Conservation (phyloP, 2,797 vertebrate genomes). For the Siniperca undulata region DNA sequence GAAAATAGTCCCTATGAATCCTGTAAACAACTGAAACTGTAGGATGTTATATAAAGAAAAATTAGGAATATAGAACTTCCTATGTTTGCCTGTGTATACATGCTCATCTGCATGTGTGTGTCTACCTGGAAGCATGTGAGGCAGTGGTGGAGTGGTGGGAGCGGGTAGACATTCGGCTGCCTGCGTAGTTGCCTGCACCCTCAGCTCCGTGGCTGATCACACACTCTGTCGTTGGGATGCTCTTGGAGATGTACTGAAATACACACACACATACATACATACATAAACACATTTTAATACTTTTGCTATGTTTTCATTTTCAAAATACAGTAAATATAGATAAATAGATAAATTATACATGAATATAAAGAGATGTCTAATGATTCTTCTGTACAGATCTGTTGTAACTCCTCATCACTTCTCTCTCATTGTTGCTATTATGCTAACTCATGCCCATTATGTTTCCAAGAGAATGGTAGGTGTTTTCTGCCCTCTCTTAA, state of each 20-base stretch:
- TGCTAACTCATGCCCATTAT: constrained; percentile 60
- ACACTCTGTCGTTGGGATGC: constrained; percentile 92
- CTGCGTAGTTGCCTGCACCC: constrained; percentile 92
- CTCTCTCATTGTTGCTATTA: constrained; percentile 21
- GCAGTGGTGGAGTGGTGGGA: constrained; percentile 97
- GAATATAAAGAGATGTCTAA: background rate
- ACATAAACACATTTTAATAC: background rate
- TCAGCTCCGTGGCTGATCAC: constrained; percentile 95
- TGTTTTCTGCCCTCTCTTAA: constrained; percentile 51
- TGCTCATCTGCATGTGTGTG: background rate
- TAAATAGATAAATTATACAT: background rate
- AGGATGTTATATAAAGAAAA: background rate
- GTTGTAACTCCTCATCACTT: background rate
- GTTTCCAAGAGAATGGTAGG: constrained; percentile 25
- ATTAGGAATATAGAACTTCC: background rate
- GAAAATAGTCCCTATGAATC: background rate
- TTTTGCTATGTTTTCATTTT: background rate
- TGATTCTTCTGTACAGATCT: constrained; percentile 9
- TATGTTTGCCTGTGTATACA: background rate
- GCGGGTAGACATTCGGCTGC: constrained; percentile 94
- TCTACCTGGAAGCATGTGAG: constrained; percentile 94
- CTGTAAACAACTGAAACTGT: background rate
- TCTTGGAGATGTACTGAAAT: constrained; percentile 94
- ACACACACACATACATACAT: constrained; percentile 71
- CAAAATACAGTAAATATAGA: background rate